phyloP scores from a whole-genome alignment of 1,140 invertebrate species.

The Drosophila ananassae region DNA sequence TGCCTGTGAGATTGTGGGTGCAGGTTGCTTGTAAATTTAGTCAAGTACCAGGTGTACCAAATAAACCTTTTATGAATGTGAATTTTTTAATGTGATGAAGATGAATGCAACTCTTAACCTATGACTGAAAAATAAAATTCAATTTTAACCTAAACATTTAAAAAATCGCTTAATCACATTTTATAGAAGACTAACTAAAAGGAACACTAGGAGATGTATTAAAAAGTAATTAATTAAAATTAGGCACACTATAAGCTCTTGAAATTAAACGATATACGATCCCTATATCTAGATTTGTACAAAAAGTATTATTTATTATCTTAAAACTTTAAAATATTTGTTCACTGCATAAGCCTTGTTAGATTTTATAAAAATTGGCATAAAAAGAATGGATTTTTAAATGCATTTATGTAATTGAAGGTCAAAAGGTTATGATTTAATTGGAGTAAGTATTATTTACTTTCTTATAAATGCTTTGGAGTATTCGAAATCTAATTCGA shows the following conservation, averaged over 20 bases:
- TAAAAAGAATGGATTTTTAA: background rate
- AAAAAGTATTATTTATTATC: conserved; percentile 5
- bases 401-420: background rate
- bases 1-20: conserved; percentile 34
- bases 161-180: background rate
- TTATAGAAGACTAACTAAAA: background rate
- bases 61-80: conserved; percentile 5
- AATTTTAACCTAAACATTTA: no score
- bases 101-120: background rate
- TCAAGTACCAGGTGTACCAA: conserved; percentile 30
- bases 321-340: background rate
- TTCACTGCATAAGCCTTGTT: background rate
- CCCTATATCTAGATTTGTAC: background rate
- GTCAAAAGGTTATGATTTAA: no score
- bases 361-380: background rate
- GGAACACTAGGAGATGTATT: background rate
- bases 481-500: conserved; percentile 59
- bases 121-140: conserved; percentile 9
- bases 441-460: background rate
- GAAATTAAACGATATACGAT: background rate
- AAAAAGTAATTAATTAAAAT: background rate
- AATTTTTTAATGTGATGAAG: conserved; percentile 1
- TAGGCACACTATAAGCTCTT: conserved; percentile 10
- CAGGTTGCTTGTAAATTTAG: conserved; percentile 1
- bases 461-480: conserved; percentile 36